Evolutionary conservation across 2,888 invertebrate species (phyloP).

Genomic region (Tanytarsus gracilentus): DNA sequence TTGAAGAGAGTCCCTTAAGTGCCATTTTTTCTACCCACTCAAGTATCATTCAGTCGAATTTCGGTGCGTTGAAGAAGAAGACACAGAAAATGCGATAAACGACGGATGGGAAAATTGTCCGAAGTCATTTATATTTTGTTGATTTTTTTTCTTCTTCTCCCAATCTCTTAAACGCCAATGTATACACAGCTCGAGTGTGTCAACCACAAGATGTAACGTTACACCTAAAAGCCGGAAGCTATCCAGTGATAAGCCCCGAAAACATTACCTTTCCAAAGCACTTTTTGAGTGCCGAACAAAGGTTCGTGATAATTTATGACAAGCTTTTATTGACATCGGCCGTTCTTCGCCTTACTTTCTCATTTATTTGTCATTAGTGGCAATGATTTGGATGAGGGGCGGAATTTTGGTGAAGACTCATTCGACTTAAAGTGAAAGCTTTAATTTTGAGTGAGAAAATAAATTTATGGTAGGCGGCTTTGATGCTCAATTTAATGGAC

Average conservation of each 20-base stretch:
- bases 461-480: no score
- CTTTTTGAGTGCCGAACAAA: constrained; percentile 46
- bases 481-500: no score
- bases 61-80: background rate
- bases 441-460: no score
- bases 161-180: constrained; percentile 14
- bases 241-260: constrained; percentile 75
- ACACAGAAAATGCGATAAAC: constrained; percentile 3
- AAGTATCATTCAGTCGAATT: background rate
- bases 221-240: constrained; percentile 69
- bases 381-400: no score
- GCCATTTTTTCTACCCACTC: no score
- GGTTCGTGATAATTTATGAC: constrained; percentile 33
- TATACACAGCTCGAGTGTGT: constrained; percentile 48
- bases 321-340: background rate
- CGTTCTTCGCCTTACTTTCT: no score
- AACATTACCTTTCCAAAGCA: constrained; percentile 65
- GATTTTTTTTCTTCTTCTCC: constrained; percentile 27
- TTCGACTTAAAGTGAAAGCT: no score
- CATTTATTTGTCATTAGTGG: no score
- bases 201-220: constrained; percentile 54
- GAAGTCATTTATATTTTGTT: constrained; percentile 21
- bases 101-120: no score
- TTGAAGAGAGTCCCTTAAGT: no score
- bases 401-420: no score